Evolutionary conservation across 2,888 invertebrate species (phyloP).

Genomic region (Leistus spinibarbis): DNA sequence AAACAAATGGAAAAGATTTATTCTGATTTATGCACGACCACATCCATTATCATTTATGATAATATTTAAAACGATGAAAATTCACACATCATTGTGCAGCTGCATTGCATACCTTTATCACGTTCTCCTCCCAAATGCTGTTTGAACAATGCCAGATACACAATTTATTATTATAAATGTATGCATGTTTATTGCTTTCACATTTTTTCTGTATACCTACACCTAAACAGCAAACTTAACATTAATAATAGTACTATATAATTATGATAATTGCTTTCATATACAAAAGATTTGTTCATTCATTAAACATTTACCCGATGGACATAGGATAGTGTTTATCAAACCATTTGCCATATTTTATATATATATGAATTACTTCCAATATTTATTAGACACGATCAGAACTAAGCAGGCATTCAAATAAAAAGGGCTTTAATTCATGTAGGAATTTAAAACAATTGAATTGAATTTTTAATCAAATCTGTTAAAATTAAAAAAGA

Average conservation of each 20-base stretch:
- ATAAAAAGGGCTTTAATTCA: no score
- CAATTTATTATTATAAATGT: not conserved
- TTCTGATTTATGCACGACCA: not conserved
- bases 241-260: not conserved
- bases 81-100: not conserved
- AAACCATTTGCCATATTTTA: no score
- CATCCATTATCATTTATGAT: conserved; percentile 1
- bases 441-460: no score
- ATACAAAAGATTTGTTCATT: conserved; percentile 9
- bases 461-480: no score
- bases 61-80: conserved; percentile 3
- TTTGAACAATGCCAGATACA: not conserved
- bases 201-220: not conserved
- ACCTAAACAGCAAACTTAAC: not conserved
- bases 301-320: conserved; percentile 3
- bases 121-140: not conserved
- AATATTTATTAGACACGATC: no score
- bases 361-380: no score
- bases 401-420: no score
- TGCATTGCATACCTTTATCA: not conserved
- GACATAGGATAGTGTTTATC: no score
- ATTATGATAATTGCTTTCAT: not conserved
- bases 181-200: not conserved
- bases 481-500: no score
- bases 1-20: not conserved